Evolutionary conservation across 2,797 vertebrate species (phyloP).

Genomic region (Telmatherina bonti): DNA sequence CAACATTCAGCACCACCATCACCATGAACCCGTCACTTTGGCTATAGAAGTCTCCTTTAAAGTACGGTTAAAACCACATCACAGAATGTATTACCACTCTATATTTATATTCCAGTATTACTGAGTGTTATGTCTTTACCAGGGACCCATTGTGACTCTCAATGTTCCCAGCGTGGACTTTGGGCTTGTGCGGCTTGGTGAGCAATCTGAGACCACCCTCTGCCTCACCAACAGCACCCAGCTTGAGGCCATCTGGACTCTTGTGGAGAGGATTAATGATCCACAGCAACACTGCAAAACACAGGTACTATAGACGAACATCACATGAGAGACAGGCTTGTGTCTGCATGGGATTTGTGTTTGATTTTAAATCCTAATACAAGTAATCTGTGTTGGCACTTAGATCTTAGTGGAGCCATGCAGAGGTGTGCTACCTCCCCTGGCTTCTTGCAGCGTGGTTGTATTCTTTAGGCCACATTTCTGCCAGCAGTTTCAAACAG

Average conservation of each 20-base stretch:
- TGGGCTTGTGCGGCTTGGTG: slow-evolving; percentile 85
- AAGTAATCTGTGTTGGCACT: slow-evolving; percentile 36
- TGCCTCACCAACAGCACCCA: slow-evolving; percentile 86
- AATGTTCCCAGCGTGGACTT: slow-evolving; percentile 85
- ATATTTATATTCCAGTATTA: neutral
- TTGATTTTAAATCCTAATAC: neutral
- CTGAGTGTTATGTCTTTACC: neutral
- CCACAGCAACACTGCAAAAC: slow-evolving; percentile 18
- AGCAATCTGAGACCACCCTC: slow-evolving; percentile 73
- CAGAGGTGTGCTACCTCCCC: slow-evolving; percentile 83
- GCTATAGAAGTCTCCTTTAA: slow-evolving; percentile 90
- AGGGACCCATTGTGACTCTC: slow-evolving; percentile 88
- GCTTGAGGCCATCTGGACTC: slow-evolving; percentile 86
- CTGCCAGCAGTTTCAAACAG: slow-evolving; percentile 84
- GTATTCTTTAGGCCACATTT: slow-evolving; percentile 82
- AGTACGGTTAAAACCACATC: slow-evolving; percentile 72
- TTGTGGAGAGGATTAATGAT: slow-evolving; percentile 76
- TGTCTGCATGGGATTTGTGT: neutral
- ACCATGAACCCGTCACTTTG: slow-evolving; percentile 78
- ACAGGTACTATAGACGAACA: slow-evolving; percentile 59
- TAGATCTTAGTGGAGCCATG: slow-evolving; percentile 84
- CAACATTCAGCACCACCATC: slow-evolving; percentile 75
- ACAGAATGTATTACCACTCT: neutral
- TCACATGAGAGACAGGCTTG: neutral
- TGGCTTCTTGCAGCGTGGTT: slow-evolving; percentile 78